Evolutionary conservation across 2,888 invertebrate species (phyloP).

Genomic region (Hypomecis punctinalis): DNA sequence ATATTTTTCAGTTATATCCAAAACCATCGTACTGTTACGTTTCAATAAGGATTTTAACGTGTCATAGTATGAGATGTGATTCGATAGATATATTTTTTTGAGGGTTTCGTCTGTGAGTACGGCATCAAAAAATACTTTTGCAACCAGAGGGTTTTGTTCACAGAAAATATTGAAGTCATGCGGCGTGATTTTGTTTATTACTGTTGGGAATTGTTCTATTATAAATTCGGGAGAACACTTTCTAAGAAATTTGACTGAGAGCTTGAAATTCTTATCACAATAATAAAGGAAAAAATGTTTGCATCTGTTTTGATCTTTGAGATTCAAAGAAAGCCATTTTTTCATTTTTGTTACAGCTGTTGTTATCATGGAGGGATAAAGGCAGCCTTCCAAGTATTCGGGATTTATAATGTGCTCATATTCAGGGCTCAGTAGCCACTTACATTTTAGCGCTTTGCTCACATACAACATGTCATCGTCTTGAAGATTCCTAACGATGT

Average conservation of each 20-base stretch:
- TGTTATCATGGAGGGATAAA: slow-evolving; percentile 37
- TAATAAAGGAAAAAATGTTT: slow-evolving; percentile 31
- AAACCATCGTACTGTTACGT: slow-evolving; percentile 33
- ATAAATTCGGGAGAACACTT: slow-evolving; percentile 28
- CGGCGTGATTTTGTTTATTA: background rate
- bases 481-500: slow-evolving; percentile 60
- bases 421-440: background rate
- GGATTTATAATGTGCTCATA: slow-evolving; percentile 2
- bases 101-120: slow-evolving; percentile 19
- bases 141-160: background rate
- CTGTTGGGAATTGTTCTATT: slow-evolving; percentile 3
- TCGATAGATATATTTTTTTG: slow-evolving; percentile 20
- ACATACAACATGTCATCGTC: slow-evolving; percentile 68
- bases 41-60: slow-evolving; percentile 30
- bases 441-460: slow-evolving; percentile 58
- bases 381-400: background rate
- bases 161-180: background rate
- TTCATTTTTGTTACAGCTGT: slow-evolving; percentile 47
- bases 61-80: slow-evolving; percentile 23
- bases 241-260: slow-evolving; percentile 41
- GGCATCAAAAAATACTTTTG: slow-evolving; percentile 1
- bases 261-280: slow-evolving; percentile 26
- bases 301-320: slow-evolving; percentile 4
- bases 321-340: slow-evolving; percentile 3
- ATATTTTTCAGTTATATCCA: slow-evolving; percentile 46